Base-by-base conservation (phyloP, 2,888 invertebrate genomes). In the Orgyia antiqua region DNA sequence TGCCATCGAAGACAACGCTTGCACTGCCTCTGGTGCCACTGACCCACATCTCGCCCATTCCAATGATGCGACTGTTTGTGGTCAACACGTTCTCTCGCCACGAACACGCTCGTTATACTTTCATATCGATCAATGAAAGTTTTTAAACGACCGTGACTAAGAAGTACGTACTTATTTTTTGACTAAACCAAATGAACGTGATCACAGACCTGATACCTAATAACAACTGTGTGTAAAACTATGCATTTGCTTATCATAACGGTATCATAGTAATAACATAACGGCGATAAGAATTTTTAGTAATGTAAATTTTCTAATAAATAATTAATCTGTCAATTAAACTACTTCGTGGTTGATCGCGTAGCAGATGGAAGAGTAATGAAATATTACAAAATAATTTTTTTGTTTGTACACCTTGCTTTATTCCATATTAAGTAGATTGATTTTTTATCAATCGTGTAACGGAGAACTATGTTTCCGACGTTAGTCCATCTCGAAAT, bases 31-130 rank as follows among this genome's bases (percentile, higher is more conserved):
- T 58, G 66, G 73, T 76, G 68, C 83, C 51, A 84, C 83, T 84
- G 75, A 86, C 86, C 86, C 65, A 83, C 83, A 82, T 84, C 75
- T 73, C 68, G 51, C 46, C 45, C 56, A 50, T 53, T 56, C 65
- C 69, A 65, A 71, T 74, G 79, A 79, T 78, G 72, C 68, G 72
- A 68, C 74, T 72, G 70, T 68, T 73, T 69, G 73, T 70, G 75
- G 72, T 71, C 75, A 73, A 62, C 65, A 64, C 66, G 70, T 68
- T 74, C 67, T 68, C 71, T 46, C 42, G 33, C 47, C 45, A 45
- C 50, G 70, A 77, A 77, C 68, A 77, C 71, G 70, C 73, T 77
- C 71, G 77, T 75, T 77, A 77, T 75, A 83, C 83, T 83, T 83
- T 83, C 79, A 67, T 70, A 73, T 76, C 62, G 72, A 78, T 75